A percentile compares a stretch with the other conserved stretches of the same genome.
These are phyloP conservation scores for Zapornia atra DNA, from an alignment of 2,113 vertebrate genomes.

Conservation along the genomic window DNA sequence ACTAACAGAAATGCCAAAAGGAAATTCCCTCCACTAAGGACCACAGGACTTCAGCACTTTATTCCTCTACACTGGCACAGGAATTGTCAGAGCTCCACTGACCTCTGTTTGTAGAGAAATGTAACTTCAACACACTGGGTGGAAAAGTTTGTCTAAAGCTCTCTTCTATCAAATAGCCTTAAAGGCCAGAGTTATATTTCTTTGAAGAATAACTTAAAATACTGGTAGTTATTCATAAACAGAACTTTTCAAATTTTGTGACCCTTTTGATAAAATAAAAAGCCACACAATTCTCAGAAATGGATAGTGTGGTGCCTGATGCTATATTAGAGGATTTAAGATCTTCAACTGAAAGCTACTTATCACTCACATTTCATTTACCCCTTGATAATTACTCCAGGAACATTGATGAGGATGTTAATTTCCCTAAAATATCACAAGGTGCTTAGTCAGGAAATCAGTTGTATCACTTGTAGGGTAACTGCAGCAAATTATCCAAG, in stretches of 20 bases:
- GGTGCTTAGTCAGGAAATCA: background rate
- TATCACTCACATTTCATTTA: background rate
- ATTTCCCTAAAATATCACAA: background rate
- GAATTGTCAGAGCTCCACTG: background rate
- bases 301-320: background rate
- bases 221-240: background rate
- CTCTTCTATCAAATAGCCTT: background rate
- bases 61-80: background rate
- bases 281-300: background rate
- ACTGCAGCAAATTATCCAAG: background rate
- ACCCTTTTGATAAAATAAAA: background rate
- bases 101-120: background rate
- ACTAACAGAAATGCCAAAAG: background rate
- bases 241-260: background rate
- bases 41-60: background rate
- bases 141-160: background rate
- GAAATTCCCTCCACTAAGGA: background rate
- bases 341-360: background rate
- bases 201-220: background rate
- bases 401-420: background rate
- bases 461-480: background rate
- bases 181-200: background rate
- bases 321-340: background rate
- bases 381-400: background rate
- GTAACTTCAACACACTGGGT: background rate